These are phyloP conservation scores for Tipula unca DNA, from an alignment of 2,888 invertebrate species.

Conservation along the genomic window DNA sequence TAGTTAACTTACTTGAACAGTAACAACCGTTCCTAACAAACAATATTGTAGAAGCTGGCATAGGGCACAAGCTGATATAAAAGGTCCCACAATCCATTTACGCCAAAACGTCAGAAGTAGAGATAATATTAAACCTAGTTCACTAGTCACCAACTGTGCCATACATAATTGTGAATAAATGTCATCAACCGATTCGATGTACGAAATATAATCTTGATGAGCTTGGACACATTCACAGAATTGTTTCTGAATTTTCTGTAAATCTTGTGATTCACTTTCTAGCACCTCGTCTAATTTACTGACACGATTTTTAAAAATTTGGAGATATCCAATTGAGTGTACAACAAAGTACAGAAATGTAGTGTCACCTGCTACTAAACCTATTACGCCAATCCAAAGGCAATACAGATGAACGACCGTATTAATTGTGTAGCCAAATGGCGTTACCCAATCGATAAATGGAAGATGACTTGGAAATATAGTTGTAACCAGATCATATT, in stretches of 20 bases:
- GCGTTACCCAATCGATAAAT: background rate
- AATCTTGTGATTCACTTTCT: background rate
- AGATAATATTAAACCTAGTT: background rate
- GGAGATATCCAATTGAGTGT: background rate
- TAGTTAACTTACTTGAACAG: background rate
- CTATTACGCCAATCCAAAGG: background rate
- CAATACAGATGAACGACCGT: background rate
- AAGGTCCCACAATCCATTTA: background rate
- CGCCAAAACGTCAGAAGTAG: background rate
- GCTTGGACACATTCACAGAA: background rate
- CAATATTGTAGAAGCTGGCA: background rate
- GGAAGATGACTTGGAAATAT: background rate
- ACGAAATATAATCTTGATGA: background rate
- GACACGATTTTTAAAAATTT: background rate
- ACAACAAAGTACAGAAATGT: background rate
- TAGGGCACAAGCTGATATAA: background rate
- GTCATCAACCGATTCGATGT: background rate
- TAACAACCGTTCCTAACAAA: background rate
- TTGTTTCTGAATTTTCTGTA: background rate
- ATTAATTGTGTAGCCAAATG: background rate
- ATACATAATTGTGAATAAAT: background rate
- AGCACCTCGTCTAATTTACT: background rate
- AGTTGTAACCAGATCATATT: background rate
- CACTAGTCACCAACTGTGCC: background rate
- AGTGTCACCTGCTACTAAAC: background rate